Conservation (phyloP, 2,113 vertebrate species). For the Dasyornis broadbenti region DNA sequence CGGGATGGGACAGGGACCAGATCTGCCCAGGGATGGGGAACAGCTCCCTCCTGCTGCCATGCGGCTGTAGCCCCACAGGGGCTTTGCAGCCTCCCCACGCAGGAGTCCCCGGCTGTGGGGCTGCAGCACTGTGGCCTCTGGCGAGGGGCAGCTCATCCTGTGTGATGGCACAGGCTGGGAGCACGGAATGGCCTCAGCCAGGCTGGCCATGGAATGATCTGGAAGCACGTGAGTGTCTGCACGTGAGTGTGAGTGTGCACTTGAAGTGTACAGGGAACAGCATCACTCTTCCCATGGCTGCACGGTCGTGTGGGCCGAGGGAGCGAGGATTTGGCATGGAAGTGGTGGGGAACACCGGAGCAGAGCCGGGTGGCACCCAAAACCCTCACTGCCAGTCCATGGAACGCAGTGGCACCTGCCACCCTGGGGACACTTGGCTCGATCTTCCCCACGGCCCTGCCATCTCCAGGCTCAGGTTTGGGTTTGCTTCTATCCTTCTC, state of each 20-base stretch:
- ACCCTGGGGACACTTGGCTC: not conserved
- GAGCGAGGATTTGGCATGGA: not conserved
- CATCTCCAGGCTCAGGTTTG: not conserved
- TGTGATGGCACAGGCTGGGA: not conserved
- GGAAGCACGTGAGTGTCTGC: not conserved
- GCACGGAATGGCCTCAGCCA: rapidly evolving
- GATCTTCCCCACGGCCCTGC: rapidly evolving
- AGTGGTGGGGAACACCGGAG: not conserved
- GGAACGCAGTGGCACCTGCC: not conserved
- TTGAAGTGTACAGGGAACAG: rapidly evolving
- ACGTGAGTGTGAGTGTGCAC: not conserved
- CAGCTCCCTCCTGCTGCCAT: not conserved
- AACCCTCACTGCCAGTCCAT: rapidly evolving
- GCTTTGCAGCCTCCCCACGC: not conserved
- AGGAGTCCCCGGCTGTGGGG: not conserved
- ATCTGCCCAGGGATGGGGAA: not conserved
- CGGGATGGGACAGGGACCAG: rapidly evolving
- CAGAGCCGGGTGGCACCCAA: rapidly evolving
- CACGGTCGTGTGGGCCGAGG: rapidly evolving
- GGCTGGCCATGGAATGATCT: not conserved
- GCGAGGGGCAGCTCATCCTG: not conserved
- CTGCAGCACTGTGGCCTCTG: not conserved
- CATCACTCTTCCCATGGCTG: rapidly evolving
- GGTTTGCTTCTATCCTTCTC: not conserved
- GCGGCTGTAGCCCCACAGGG: not conserved